Evolutionary conservation across 1,140 invertebrate genomes (phyloP).

Genomic region (Oncopeltus fasciatus): DNA sequence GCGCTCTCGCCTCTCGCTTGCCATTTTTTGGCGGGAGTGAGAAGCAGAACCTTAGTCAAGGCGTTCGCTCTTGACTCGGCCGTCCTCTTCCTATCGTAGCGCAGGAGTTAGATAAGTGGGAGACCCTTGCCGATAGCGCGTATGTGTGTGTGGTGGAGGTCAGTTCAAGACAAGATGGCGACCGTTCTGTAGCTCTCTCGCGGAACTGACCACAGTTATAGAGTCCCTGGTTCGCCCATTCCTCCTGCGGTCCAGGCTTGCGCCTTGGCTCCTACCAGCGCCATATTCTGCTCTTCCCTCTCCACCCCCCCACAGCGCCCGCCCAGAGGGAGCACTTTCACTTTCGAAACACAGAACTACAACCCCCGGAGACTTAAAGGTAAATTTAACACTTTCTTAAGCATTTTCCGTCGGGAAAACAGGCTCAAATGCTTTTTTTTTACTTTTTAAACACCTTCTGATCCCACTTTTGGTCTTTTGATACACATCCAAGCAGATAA

Average conservation of each 20-base stretch:
- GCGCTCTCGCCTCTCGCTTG: neutral
- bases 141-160: neutral
- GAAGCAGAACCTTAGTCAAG: neutral
- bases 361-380: neutral
- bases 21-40: neutral
- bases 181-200: neutral
- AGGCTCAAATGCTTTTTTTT: neutral
- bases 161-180: constrained; percentile 6
- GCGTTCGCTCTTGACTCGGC: neutral
- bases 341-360: neutral
- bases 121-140: neutral
- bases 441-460: neutral
- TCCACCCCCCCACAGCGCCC: neutral
- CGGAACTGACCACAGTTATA: constrained; percentile 17
- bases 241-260: neutral
- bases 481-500: neutral
- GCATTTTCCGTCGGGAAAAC: neutral
- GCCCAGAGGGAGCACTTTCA: neutral
- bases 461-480: no score
- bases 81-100: neutral
- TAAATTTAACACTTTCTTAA: neutral
- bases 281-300: neutral
- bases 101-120: neutral
- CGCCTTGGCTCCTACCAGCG: neutral
- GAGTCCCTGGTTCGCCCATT: constrained; percentile 12